phyloP scores from a whole-genome alignment of 2,888 invertebrate genomes.

The Eilema griseolum region DNA sequence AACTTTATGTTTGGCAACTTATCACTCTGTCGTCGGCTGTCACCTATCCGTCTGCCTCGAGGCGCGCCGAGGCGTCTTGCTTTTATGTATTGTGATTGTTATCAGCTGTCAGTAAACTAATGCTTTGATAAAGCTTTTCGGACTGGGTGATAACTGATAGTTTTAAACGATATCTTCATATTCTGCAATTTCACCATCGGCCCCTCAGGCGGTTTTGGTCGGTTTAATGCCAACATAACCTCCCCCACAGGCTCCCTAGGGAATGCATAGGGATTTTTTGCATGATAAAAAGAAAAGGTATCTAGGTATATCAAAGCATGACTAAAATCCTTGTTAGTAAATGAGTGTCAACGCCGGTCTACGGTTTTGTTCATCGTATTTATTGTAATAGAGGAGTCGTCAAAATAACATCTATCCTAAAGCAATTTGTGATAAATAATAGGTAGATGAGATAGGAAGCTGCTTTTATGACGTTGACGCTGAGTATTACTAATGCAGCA shows the following conservation, averaged over 20 bases:
- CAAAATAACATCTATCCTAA: background rate
- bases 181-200: too few species aligned
- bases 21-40: constrained; percentile 4
- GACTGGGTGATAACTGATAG: background rate
- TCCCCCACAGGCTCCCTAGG: too few species aligned
- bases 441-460: background rate
- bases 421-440: background rate
- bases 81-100: background rate
- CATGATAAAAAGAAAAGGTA: too few species aligned
- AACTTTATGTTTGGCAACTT: background rate
- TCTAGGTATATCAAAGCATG: too few species aligned
- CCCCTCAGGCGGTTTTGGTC: too few species aligned
- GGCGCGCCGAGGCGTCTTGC: background rate
- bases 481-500: background rate
- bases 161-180: background rate
- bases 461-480: background rate
- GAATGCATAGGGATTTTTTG: too few species aligned
- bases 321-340: too few species aligned
- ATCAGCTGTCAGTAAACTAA: background rate
- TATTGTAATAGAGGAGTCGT: too few species aligned
- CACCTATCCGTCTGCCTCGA: background rate
- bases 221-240: too few species aligned
- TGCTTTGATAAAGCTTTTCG: background rate
- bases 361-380: background rate
- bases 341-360: too few species aligned